Base-by-base conservation (phyloP, 2,888 invertebrate species). In the Eustalomyia histrio region DNA sequence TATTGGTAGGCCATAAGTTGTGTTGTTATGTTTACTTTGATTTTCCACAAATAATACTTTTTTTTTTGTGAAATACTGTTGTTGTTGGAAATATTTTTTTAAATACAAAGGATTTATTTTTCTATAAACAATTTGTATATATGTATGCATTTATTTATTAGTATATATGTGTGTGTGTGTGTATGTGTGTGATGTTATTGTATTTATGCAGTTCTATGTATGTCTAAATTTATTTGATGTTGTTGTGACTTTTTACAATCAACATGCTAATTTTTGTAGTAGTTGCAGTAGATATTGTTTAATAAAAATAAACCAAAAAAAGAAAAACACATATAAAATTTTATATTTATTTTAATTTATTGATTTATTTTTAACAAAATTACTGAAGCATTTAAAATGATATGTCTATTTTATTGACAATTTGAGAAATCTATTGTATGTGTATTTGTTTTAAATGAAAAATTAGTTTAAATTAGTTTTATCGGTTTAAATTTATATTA, bases 1-100 rank as follows among this genome's bases (percentile, higher is more conserved):
- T 88, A 87, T 89, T 86, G 88, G 89, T 88, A 88, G 87, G 88
- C 88, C 88, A 85, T 87, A 88, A 87, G 87, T 84, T 83, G 83
- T 80, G 80, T 64, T 79, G 73, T 80, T 82, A 64, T 82, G 60
- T 79, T 79, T 79, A 75, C 72, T 72, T 85, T 86, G 80, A 76
- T 75, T 74, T 69, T 74, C 79, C 75, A 61, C 64, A 71, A 65
- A 65, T 76, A 75, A 69, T 73, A 67, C 58, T 57, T 52, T 75
- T 63, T 74, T 53, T 21, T 14, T n/a, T n/a, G 79, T 69, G n/a
- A n/a, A n/a, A n/a, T 82, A 47, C 83, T 86, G 82, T 69, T 84
- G 64, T 29, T 63, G 10, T 63, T 52, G 29, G 17, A 47, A 39
- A 57, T 61, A 57, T 67, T 76, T 80, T 73, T 73, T 71, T n/a